Evolutionary conservation across 2,797 vertebrate genomes (phyloP), one percentile per base, ranked within the genome.

Genomic region (Syngnathus rostellatus): DNA sequence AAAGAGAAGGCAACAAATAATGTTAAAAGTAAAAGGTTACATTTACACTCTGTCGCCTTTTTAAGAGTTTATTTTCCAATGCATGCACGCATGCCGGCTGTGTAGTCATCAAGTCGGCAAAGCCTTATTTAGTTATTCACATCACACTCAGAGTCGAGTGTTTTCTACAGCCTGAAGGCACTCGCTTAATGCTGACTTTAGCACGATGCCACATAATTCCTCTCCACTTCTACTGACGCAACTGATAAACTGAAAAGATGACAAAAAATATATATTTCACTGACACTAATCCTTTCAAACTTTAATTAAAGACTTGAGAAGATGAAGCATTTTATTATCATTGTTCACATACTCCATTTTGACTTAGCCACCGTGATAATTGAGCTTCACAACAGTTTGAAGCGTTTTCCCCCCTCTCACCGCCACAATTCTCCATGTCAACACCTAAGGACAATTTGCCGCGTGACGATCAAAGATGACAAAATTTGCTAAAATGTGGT

Each of bases 171-270:
- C 85, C 78, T 76, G 14, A 62, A 72, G 81, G 76, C 77, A 66
- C 69, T 68, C 60, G 43, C 66, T 73, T 76, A 73, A 68, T 78
- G 81, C 78, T 77, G 77, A 81, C 74, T 85, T 78, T 67, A 72
- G 75, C 74, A 75, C 68, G 65, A 64, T 59, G 66, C 31, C 50
- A 68, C 70, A 72, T 65, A 16, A n/a, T 75, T 72, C 67, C 58
- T 68, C 79, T 72, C 62, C 63, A 69, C 10, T 70, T 77, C 70
- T 55, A 80, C 71, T 79, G 78, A 76, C 77, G 81, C n/a, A 78
- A 67, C 1, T 66, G 63, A 83, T 82, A 19, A 74, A 72, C 45
- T 61, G 45, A 72, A 70, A 70, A 68, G 66, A 72, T 9, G n/a
- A 72, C 55, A 76, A 66, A 72, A 64, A 71, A 81, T 83, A 72